Percentiles rank a stretch among this genome's conserved stretches.
phyloP scores from a whole-genome alignment of 2,888 invertebrate genomes.

The Netelia melanura region DNA sequence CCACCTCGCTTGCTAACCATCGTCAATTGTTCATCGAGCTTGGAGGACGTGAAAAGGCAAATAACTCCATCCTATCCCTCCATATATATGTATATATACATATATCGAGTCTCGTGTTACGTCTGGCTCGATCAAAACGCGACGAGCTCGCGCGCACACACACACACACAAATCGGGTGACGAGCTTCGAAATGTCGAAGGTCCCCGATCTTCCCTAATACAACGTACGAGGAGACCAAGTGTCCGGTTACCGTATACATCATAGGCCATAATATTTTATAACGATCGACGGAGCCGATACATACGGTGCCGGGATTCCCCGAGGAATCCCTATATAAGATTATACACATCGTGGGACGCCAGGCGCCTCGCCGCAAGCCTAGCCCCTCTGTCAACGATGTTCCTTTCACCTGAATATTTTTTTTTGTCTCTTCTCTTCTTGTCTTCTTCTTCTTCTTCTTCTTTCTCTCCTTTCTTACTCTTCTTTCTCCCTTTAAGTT shows the following conservation, averaged over 20 bases:
- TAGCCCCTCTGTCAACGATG: conserved; percentile 40
- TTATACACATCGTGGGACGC: conserved; percentile 47
- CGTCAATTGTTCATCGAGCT: too few relatives aligned
- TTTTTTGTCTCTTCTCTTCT: neutral
- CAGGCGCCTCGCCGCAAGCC: conserved; percentile 47
- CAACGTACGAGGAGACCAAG: conserved; percentile 8
- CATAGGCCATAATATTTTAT: neutral
- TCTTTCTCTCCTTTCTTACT: neutral
- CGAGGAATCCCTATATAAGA: conserved; percentile 50
- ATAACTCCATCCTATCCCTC: too few relatives aligned
- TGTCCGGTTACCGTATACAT: neutral
- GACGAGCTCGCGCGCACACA: conserved; percentile 69
- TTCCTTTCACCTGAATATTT: conserved; percentile 49
- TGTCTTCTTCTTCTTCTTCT: neutral
- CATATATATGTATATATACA: neutral
- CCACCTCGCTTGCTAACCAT: neutral
- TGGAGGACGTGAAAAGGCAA: too few relatives aligned
- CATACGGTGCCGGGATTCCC: conserved; percentile 41
- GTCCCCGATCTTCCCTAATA: conserved; percentile 55
- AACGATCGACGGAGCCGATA: conserved; percentile 28
- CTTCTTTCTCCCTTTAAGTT: neutral
- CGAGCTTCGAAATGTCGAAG: conserved; percentile 66
- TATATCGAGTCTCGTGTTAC: conserved; percentile 80
- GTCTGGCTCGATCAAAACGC: conserved; percentile 76
- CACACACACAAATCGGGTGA: conserved; percentile 77